Percentiles rank a stretch among this genome's conserved stretches.
Conservation (phyloP, 2,797 vertebrate species). For the Malacoraja senta region DNA sequence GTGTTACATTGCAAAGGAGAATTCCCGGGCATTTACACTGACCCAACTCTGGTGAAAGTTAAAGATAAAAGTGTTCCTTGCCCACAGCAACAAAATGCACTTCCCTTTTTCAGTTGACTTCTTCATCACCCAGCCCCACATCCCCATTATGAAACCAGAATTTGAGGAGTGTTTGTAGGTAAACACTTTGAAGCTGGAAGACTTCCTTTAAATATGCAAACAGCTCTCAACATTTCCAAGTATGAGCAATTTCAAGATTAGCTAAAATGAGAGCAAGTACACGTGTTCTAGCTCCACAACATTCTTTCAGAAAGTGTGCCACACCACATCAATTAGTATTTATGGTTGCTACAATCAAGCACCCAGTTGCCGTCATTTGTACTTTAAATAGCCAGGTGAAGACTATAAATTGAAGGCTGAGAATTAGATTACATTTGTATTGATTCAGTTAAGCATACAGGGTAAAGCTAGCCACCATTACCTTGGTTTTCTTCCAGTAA, state of each 20-base stretch:
- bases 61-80: not conserved
- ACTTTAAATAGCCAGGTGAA: not conserved
- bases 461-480: slow-evolving; percentile 71
- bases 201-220: not conserved
- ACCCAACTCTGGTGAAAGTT: not conserved
- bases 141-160: not conserved
- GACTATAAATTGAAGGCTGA: not conserved
- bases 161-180: not conserved
- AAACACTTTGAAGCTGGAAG: not conserved
- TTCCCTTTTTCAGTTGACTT: not conserved
- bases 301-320: not conserved
- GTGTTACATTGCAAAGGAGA: not conserved
- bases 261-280: not conserved
- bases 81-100: too few species aligned
- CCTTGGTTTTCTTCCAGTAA: slow-evolving; percentile 98
- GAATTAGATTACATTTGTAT: not conserved
- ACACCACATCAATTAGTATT: not conserved
- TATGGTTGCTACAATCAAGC: not conserved
- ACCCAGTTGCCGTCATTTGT: not conserved
- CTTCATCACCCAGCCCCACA: not conserved
- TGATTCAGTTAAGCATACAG: slow-evolving; percentile 41
- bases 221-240: slow-evolving; percentile 2
- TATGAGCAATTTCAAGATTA: not conserved
- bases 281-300: not conserved
- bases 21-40: not conserved